Conservation (phyloP, 2,113 vertebrate species). For the Coryphaenoides rupestris region DNA sequence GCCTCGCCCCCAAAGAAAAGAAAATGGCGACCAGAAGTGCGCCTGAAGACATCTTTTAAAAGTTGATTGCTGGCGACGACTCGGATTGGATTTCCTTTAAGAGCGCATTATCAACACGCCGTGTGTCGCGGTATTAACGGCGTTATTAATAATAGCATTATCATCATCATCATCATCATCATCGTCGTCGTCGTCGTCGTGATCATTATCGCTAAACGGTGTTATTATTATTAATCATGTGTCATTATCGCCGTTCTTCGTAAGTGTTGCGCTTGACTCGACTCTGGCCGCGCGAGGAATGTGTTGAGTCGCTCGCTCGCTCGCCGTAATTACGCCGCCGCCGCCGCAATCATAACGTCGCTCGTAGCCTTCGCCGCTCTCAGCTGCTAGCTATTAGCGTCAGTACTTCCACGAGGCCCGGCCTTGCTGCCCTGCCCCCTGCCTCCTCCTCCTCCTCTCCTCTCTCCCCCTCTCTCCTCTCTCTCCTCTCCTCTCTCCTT, state of each 20-base stretch:
- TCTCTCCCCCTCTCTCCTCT: too few species aligned
- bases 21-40: too few species aligned
- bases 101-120: too few species aligned
- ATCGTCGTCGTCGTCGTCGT: constrained; percentile 31
- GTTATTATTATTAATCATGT: constrained; percentile 27
- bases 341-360: constrained; percentile 76
- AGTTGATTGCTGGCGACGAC: too few species aligned
- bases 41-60: too few species aligned
- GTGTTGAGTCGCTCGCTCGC: constrained; percentile 67
- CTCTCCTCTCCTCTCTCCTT: too few species aligned
- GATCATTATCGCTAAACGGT: constrained; percentile 2
- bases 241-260: constrained; percentile 34
- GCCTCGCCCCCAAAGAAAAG: too few species aligned
- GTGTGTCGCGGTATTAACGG: too few species aligned
- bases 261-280: constrained; percentile 58
- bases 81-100: too few species aligned
- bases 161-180: constrained; percentile 36
- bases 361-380: constrained; percentile 71
- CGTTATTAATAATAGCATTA: constrained; percentile 18
- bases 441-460: too few species aligned
- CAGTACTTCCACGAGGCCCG: constrained; percentile 77
- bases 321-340: constrained; percentile 68
- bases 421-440: background rate
- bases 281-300: constrained; percentile 40
- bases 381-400: constrained; percentile 79